A percentile compares a stretch with the other conserved stretches of the same genome.
Conservation (phyloP, 2,113 vertebrate genomes). For the Anseranas semipalmata region DNA sequence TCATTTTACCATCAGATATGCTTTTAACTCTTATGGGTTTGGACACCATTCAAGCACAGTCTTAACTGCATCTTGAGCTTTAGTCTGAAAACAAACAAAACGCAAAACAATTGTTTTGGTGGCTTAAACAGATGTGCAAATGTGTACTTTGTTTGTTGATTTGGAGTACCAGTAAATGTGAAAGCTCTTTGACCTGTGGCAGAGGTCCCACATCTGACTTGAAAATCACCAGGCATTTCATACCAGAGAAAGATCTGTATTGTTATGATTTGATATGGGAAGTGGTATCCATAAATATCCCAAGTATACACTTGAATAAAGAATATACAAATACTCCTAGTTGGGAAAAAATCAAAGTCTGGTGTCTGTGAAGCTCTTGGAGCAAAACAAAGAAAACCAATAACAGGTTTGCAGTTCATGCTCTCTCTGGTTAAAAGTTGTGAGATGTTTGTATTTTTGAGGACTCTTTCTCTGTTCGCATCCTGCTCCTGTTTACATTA, state of each 20-base stretch:
- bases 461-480: background rate
- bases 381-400: background rate
- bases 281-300: background rate
- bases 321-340: background rate
- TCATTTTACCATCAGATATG: background rate
- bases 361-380: background rate
- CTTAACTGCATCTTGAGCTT: background rate
- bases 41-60: background rate
- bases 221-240: background rate
- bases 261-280: background rate
- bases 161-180: constrained; percentile 1
- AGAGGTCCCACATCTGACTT: background rate
- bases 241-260: background rate
- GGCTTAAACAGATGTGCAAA: constrained; percentile 29
- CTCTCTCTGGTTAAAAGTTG: background rate
- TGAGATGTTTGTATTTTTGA: background rate
- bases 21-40: constrained; percentile 35
- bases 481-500: background rate
- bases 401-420: background rate
- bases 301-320: background rate
- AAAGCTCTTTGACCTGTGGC: background rate
- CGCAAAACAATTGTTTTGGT: constrained; percentile 33
- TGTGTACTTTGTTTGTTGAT: background rate
- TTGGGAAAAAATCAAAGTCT: background rate
- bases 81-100: constrained; percentile 46